phyloP scores from a whole-genome alignment of 2,797 vertebrate genomes.

The Mormyrops attenuatus region DNA sequence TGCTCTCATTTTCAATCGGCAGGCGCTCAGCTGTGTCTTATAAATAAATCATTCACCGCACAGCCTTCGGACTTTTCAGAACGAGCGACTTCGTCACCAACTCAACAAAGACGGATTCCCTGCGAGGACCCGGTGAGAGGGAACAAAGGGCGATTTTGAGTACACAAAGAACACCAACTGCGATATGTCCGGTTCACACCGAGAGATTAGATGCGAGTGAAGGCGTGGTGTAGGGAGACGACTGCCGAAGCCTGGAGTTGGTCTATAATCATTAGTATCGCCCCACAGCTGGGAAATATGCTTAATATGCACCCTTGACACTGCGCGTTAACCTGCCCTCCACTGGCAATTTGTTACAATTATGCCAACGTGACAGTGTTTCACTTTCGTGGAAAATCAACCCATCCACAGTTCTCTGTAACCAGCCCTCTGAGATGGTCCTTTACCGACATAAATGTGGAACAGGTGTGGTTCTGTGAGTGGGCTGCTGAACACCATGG shows the following conservation, averaged over 20 bases:
- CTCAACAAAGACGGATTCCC: not conserved
- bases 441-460: not conserved
- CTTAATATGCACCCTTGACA: not conserved
- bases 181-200: too few relatives aligned
- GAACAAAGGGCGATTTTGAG: not conserved
- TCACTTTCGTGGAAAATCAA: not conserved
- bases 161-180: not conserved
- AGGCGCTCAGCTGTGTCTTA: not conserved
- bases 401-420: not conserved
- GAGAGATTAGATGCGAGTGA: not conserved
- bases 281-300: not conserved
- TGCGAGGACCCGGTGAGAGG: not conserved
- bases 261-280: not conserved
- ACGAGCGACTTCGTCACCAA: not conserved
- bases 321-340: not conserved
- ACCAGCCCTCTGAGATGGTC: not conserved
- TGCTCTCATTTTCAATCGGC: not conserved
- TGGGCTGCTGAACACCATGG: not conserved
- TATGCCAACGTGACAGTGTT: not conserved
- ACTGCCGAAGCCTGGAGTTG: not conserved
- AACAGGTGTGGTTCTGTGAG: not conserved
- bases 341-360: not conserved
- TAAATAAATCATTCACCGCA: not conserved
- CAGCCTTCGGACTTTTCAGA: not conserved
- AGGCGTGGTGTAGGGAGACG: not conserved